phyloP scores from a whole-genome alignment of 1,140 invertebrate genomes.

The Cephus cinctus region DNA sequence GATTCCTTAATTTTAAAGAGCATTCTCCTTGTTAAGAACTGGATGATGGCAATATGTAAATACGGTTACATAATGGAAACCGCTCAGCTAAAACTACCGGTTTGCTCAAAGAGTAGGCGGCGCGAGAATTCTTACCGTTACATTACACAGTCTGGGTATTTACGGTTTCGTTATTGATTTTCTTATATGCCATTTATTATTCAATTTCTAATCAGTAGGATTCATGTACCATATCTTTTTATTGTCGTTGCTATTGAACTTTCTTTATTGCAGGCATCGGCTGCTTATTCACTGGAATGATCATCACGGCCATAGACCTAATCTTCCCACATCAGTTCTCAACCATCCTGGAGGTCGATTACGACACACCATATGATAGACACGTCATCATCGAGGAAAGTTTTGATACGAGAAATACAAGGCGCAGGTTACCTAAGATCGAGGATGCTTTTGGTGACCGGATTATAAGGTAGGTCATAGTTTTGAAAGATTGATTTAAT shows the following conservation, averaged over 20 bases:
- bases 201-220: conserved; percentile 2
- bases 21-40: too few species aligned
- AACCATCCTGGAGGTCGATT: conserved; percentile 90
- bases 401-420: conserved; percentile 68
- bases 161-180: too few species aligned
- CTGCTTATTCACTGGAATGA: conserved; percentile 71
- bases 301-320: conserved; percentile 80
- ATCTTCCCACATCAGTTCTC: conserved; percentile 89
- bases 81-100: too few species aligned
- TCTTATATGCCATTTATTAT: conserved; percentile 10
- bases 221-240: neutral
- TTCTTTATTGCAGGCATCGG: conserved; percentile 65
- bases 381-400: conserved; percentile 91
- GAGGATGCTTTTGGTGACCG: conserved; percentile 46
- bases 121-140: too few species aligned
- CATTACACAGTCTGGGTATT: too few species aligned
- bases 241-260: neutral
- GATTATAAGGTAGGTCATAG: conserved; percentile 38
- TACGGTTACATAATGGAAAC: too few species aligned
- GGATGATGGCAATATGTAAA: too few species aligned
- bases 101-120: too few species aligned
- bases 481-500: conserved; percentile 3
- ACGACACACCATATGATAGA: conserved; percentile 89
- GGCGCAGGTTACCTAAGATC: conserved; percentile 60
- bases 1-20: too few species aligned